These are phyloP conservation scores for Calidris pygmaea DNA, from an alignment of 2,113 vertebrate species.

Conservation along the genomic window DNA sequence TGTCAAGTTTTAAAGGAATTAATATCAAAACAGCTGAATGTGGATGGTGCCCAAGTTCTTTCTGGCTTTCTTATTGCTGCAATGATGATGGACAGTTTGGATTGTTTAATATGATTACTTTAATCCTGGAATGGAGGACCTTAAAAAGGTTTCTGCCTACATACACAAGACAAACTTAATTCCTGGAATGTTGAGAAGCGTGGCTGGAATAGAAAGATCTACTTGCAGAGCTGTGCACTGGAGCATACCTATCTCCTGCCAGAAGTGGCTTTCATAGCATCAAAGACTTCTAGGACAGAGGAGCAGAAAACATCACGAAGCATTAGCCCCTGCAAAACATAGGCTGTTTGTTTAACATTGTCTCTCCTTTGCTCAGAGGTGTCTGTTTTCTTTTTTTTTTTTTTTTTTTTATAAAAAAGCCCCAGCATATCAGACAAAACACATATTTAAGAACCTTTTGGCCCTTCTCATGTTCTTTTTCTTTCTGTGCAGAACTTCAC, in stretches of 20 bases:
- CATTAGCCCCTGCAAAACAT: background rate
- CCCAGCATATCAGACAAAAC: background rate
- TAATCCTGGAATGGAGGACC: background rate
- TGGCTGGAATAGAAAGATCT: background rate
- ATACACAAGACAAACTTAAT: background rate
- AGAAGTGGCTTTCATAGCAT: background rate
- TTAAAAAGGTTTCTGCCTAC: background rate
- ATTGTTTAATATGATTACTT: background rate
- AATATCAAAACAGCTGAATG: background rate
- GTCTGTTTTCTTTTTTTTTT: background rate
- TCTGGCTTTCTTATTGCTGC: background rate
- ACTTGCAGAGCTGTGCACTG: background rate
- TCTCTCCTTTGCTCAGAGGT: background rate
- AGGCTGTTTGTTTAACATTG: background rate
- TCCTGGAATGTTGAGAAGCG: background rate
- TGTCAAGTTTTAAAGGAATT: background rate
- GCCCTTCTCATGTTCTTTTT: background rate
- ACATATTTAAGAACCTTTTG: background rate
- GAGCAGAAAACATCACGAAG: background rate
- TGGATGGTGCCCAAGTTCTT: background rate
- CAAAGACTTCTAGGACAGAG: background rate
- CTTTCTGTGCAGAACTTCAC: background rate
- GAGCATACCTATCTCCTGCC: background rate
- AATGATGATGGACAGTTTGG: background rate
- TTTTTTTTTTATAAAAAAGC: too few relatives aligned